Evolutionary conservation across 2,113 vertebrate species (phyloP).

Genomic region (Aspidoscelis tigris): DNA sequence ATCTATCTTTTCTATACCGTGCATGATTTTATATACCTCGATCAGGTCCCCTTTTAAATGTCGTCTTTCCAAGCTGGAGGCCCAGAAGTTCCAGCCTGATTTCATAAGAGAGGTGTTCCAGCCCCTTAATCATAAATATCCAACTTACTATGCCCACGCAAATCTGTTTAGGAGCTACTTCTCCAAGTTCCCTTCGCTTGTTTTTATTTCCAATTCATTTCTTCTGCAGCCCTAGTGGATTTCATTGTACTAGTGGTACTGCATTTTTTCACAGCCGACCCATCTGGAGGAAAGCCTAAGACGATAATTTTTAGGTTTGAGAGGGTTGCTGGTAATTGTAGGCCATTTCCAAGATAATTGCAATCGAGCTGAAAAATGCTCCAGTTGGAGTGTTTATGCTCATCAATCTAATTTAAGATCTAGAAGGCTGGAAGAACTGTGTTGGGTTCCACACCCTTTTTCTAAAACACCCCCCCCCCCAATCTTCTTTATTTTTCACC

Average conservation of each 20-base stretch:
- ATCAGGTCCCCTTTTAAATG: no score
- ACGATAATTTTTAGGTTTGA: constrained; percentile 88
- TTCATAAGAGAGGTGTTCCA: no score
- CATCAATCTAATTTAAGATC: constrained; percentile 89
- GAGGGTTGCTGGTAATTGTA: constrained; percentile 88
- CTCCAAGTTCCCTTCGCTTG: constrained; percentile 18
- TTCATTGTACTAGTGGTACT: constrained; percentile 40
- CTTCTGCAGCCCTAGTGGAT: constrained; percentile 9
- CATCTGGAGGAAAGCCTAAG: constrained; percentile 83
- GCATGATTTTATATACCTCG: no score
- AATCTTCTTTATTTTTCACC: constrained; percentile 73
- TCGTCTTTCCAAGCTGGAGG: no score
- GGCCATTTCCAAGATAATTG: constrained; percentile 90
- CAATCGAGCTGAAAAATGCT: constrained; percentile 83
- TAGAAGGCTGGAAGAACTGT: constrained; percentile 69
- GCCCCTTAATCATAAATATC: no score
- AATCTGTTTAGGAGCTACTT: not conserved
- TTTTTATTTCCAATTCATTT: constrained; percentile 3
- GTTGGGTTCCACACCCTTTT: constrained; percentile 73
- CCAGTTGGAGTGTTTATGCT: constrained; percentile 86
- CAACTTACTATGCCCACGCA: not conserved
- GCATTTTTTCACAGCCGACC: constrained; percentile 81
- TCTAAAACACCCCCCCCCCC: constrained; percentile 56
- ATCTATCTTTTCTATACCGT: no score
- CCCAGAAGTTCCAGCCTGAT: no score